Evolutionary conservation across 2,113 vertebrate species (phyloP).

Genomic region (Orientallactaga bullata): DNA sequence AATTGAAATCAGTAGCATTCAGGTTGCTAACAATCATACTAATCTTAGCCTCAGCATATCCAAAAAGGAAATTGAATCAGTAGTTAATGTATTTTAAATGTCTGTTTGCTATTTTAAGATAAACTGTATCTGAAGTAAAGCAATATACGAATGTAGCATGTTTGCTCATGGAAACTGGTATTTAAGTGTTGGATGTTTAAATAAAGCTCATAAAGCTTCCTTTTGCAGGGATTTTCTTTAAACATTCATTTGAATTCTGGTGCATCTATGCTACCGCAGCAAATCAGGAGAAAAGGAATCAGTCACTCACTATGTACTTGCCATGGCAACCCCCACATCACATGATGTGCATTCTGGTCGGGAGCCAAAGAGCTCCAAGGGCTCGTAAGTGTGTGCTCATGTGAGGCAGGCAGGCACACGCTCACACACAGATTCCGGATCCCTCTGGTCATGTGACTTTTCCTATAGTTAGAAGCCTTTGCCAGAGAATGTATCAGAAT

Average conservation of each 20-base stretch:
- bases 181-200: not conserved
- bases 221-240: slow-evolving; percentile 33
- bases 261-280: slow-evolving; percentile 48
- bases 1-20: slow-evolving; percentile 4
- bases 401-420: not conserved
- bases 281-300: slow-evolving; percentile 4
- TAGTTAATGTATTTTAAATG: not conserved
- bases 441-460: slow-evolving; percentile 68
- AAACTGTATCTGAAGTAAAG: slow-evolving; percentile 4
- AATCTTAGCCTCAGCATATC: not conserved
- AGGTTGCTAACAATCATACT: not conserved
- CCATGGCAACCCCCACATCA: slow-evolving; percentile 83
- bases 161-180: not conserved
- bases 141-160: not conserved
- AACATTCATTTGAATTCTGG: slow-evolving; percentile 63
- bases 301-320: slow-evolving; percentile 61
- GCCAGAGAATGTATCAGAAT: slow-evolving; percentile 61
- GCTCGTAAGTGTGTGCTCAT: slow-evolving; percentile 32
- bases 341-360: slow-evolving; percentile 50
- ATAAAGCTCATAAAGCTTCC: slow-evolving; percentile 5
- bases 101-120: not conserved
- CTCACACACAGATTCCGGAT: not conserved
- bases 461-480: slow-evolving; percentile 50
- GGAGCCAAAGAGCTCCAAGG: slow-evolving; percentile 72
- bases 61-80: slow-evolving; percentile 1